Base-by-base conservation (phyloP, 2,888 invertebrate genomes). In the Mythimna albipuncta region DNA sequence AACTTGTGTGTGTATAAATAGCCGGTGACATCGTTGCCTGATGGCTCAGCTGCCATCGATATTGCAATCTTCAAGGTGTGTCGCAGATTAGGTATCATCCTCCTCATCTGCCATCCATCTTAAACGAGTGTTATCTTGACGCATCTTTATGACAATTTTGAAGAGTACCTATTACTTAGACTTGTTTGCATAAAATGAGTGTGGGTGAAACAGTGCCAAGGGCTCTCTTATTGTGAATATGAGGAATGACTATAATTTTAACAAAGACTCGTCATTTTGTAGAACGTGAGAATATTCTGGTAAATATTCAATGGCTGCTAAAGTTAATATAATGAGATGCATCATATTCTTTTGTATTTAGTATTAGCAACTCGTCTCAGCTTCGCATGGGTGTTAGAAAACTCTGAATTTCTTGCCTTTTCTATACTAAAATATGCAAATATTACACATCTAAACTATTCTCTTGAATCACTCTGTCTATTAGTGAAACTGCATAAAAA, bases 1-100 rank as follows among this genome's bases (percentile, higher is more conserved):
- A 88, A 89, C 85, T 86, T 86, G 89, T 87, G 77, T 81, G 81
- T 84, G 74, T 91, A 90, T 90, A 90, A 89, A 92, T 91, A 92
- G 81, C 78, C 76, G 75, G 72, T 89, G 88, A 89, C 84, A 84
- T 82, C 72, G 80, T 72, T 69, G 79, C 68, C 75, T 71, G 71
- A 71, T 75, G 71, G 79, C 85, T 89, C 86, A 87, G 85, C 87
- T 85, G 85, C 82, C 85, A 82, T 86, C 87, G 83, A 88, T 86
- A 89, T 77, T 86, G 80, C 86, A 88, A 90, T 89, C 88, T 88
- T 68, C 84, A 87, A 90, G 91, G 91, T 82, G 90, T 77, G 85
- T 75, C 80, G 35, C 55, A 77, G 80, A 85, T 85, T 83, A 85
- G 70, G 66, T 85, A 87, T 84, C 81, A 85, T 84, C 79, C 84